These are phyloP conservation scores for Tyto alba DNA, from an alignment of 2,113 vertebrate species.

Conservation along the genomic window DNA sequence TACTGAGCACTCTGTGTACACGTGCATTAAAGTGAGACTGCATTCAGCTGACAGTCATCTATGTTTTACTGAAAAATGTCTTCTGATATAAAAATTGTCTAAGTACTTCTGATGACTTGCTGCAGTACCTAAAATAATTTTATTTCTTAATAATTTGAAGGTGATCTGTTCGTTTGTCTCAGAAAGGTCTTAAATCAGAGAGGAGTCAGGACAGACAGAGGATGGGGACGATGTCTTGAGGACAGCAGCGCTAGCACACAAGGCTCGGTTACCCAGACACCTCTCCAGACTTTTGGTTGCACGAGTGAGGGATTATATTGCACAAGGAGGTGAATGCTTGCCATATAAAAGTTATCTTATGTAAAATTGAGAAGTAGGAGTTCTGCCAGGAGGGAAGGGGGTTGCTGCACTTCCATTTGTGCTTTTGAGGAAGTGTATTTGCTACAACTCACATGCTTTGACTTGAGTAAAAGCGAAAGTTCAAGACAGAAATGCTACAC, in stretches of 20 bases:
- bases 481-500: fast-evolving
- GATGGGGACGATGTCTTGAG: not conserved
- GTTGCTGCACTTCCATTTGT: not conserved
- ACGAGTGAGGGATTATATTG: not conserved
- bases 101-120: not conserved
- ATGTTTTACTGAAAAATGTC: not conserved
- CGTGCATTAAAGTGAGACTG: not conserved
- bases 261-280: not conserved
- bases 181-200: not conserved
- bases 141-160: not conserved
- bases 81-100: not conserved
- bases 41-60: not conserved
- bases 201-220: not conserved
- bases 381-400: not conserved
- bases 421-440: not conserved
- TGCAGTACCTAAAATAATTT: not conserved
- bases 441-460: fast-evolving
- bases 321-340: not conserved
- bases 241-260: not conserved
- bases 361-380: not conserved
- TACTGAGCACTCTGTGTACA: not conserved
- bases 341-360: not conserved
- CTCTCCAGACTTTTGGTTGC: not conserved
- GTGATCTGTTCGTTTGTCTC: not conserved
- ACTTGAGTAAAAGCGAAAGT: not conserved